A percentile compares a stretch with the other conserved stretches of the same genome.
Evolutionary conservation across 2,113 vertebrate species (phyloP).

Genomic region (Herpetotheres cachinnans): DNA sequence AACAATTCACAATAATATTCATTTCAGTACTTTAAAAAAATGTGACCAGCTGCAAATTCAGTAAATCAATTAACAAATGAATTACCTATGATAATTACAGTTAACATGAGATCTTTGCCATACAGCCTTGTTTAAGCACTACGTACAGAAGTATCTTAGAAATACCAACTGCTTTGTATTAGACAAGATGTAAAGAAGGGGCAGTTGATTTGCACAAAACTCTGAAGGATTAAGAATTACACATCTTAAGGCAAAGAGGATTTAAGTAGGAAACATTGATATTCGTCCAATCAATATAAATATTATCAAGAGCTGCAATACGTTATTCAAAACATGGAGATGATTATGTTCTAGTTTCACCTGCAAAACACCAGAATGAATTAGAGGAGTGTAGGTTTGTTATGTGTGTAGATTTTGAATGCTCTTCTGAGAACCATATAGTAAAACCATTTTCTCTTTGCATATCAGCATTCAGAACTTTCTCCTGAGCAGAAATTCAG

Average conservation of each 20-base stretch:
- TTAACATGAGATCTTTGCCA: neutral
- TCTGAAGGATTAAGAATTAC: neutral
- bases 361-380: neutral
- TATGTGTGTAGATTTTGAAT: neutral
- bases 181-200: neutral
- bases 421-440: neutral
- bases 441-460: neutral
- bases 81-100: neutral
- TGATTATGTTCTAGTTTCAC: neutral
- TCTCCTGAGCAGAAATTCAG: neutral
- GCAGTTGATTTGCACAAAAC: neutral
- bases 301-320: neutral
- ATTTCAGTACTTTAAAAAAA: neutral
- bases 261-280: neutral
- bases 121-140: neutral
- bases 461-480: neutral
- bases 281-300: neutral
- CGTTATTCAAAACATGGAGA: neutral
- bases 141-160: neutral
- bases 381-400: neutral
- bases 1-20: neutral
- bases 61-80: neutral
- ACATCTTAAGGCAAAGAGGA: neutral
- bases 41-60: neutral
- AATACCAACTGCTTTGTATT: neutral